Conservation (phyloP, 2,888 invertebrate genomes). For the Stomorhina lunata region DNA sequence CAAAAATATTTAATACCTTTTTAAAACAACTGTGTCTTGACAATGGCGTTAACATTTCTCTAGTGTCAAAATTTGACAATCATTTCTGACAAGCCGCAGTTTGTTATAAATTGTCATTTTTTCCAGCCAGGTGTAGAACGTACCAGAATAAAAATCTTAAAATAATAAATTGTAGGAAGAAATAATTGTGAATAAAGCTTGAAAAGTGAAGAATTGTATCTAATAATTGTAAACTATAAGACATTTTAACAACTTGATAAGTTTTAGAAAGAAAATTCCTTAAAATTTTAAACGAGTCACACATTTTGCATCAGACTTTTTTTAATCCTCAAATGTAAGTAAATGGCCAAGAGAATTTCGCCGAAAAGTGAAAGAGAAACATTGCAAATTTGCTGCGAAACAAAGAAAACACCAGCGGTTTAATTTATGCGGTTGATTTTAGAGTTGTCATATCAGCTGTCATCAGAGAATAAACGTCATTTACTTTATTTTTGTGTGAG, state of each 20-base stretch:
- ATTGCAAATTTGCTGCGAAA: constrained; percentile 26
- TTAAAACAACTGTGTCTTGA: background rate
- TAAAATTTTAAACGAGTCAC: background rate
- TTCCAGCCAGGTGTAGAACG: constrained; percentile 39
- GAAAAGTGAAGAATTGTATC: background rate
- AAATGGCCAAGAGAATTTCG: background rate
- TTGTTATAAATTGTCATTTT: constrained; percentile 35
- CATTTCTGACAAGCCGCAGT: constrained; percentile 30
- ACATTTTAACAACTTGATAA: background rate
- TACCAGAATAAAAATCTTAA: constrained; percentile 30
- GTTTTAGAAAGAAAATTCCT: no score
- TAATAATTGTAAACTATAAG: background rate
- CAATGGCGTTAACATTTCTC: background rate
- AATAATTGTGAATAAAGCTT: no score
- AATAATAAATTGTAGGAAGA: background rate
- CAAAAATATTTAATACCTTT: background rate
- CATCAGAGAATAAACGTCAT: constrained; percentile 51
- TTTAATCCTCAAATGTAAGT: constrained; percentile 12
- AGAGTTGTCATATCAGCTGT: constrained; percentile 46
- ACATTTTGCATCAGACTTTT: constrained; percentile 34
- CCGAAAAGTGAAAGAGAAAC: constrained; percentile 24
- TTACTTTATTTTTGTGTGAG: constrained; percentile 21
- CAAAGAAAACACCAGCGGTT: constrained; percentile 9
- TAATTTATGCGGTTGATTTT: no score
- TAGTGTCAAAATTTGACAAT: constrained; percentile 6